A percentile compares a stretch with the other conserved stretches of the same genome.
Conservation (phyloP, 2,797 vertebrate genomes). For the Sternotherus odoratus region DNA sequence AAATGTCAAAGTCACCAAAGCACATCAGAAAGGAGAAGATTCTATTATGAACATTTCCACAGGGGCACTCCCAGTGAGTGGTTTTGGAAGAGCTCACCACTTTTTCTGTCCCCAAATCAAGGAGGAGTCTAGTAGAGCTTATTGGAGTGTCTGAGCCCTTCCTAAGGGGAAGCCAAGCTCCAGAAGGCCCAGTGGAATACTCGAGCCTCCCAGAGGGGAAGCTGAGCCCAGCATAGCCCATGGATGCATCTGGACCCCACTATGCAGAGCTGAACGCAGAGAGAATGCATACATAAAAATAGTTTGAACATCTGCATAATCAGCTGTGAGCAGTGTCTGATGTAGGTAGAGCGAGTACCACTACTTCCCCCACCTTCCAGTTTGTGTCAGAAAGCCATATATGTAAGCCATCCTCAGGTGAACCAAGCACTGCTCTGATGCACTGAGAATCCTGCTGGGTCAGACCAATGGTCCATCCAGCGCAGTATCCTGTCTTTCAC, state of each 20-base stretch:
- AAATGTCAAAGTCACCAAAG: too few species aligned
- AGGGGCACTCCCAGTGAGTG: not conserved
- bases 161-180: not conserved
- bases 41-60: not conserved
- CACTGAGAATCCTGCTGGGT: not conserved
- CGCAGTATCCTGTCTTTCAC: not conserved
- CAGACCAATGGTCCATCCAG: not conserved
- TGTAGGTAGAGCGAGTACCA: too few species aligned
- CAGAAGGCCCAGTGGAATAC: not conserved
- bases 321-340: too few species aligned
- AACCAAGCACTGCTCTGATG: not conserved
- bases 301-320: not conserved
- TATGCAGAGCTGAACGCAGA: not conserved
- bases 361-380: too few species aligned
- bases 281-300: not conserved
- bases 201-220: not conserved
- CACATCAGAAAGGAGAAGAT: not conserved
- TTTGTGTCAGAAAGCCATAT: too few species aligned
- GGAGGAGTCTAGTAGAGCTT: not conserved
- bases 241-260: not conserved
- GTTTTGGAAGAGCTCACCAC: not conserved
- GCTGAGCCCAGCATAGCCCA: not conserved
- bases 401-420: too few species aligned
- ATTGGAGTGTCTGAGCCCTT: not conserved
- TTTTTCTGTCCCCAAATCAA: not conserved